These are phyloP conservation scores for Papilio polytes DNA, from an alignment of 1,140 invertebrate species.

Conservation along the genomic window DNA sequence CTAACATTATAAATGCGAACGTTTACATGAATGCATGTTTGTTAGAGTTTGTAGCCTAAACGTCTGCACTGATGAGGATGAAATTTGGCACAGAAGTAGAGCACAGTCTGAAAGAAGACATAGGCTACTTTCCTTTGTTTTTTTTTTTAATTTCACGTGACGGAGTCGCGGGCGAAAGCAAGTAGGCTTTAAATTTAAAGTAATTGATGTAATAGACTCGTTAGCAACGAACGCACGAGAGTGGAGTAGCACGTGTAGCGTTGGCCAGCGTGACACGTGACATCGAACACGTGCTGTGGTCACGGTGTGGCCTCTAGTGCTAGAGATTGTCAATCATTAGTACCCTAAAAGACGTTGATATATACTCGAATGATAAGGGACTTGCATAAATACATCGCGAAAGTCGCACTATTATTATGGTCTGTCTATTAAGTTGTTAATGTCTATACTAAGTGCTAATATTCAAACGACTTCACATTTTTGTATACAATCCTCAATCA, in stretches of 20 bases:
- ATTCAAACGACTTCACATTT: background rate
- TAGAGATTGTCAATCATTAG: background rate
- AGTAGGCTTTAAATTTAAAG: background rate
- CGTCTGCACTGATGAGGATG: too few species aligned
- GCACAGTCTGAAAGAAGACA: too few species aligned
- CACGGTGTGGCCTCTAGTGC: background rate
- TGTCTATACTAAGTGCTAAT: too few species aligned
- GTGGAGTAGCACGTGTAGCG: background rate
- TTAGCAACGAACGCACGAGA: background rate
- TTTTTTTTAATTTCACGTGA: too few species aligned
- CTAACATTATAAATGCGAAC: too few species aligned
- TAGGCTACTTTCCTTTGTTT: too few species aligned
- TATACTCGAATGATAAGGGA: background rate
- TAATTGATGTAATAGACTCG: background rate
- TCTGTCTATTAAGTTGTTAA: too few species aligned
- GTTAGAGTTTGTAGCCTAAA: too few species aligned
- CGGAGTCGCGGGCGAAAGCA: too few species aligned
- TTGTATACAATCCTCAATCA: background rate
- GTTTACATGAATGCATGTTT: too few species aligned
- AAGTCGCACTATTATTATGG: background rate
- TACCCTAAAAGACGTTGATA: background rate
- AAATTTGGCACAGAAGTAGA: too few species aligned
- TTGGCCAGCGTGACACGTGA: background rate
- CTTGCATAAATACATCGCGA: background rate
- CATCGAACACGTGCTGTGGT: slow-evolving; percentile 9